Evolutionary conservation across 2,888 invertebrate genomes (phyloP), one percentile per base, ranked within the genome.

Genomic region (Endomychus coccineus): DNA sequence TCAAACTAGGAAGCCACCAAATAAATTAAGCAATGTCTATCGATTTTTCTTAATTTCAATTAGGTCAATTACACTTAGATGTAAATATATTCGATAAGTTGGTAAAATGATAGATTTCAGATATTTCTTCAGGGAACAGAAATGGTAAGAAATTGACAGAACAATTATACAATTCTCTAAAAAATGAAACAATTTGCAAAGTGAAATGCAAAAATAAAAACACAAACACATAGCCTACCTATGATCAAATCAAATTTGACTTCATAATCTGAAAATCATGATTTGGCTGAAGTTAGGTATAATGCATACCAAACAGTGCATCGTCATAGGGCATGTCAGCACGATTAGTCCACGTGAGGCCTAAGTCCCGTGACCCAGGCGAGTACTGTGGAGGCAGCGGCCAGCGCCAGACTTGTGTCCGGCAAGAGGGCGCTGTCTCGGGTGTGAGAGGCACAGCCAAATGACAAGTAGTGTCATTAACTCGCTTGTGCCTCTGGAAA

Each of bases 401-500:
- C 49, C 49, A 42, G 46, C 54, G 58, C 59, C 59, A 55, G 58
- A 55, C 56, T 58, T 55, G 54, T 31, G 38, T 38, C 39, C 39
- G 34, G 30, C 39, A 27, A 5, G 34, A 29, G 39, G 39, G 39
- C 34, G 34, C 34, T 38, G 27, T 25, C 6, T 45, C 41, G 52
- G 51, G 52, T 40, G 43, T 40, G 59, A 63, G 63, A 62, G 62
- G 62, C 63, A 64, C 63, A 63, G 61, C 62, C 61, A 58, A 63
- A 63, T 62, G 61, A 62, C 62, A 61, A 55, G 40, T 47, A 50
- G 51, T 56, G 44, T 48, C 45, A 45, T 44, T 45, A 13, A 10
- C 34, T 34, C 60, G 64, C 64, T 64, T 60, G 65, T 64, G 65
- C 65, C 65, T 66, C 65, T 66, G 65, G 62, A 66, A 62, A 63